Percentiles rank a stretch among this genome's conserved stretches.
phyloP scores from a whole-genome alignment of 2,113 vertebrate species.

The Rhinolophus sinicus region DNA sequence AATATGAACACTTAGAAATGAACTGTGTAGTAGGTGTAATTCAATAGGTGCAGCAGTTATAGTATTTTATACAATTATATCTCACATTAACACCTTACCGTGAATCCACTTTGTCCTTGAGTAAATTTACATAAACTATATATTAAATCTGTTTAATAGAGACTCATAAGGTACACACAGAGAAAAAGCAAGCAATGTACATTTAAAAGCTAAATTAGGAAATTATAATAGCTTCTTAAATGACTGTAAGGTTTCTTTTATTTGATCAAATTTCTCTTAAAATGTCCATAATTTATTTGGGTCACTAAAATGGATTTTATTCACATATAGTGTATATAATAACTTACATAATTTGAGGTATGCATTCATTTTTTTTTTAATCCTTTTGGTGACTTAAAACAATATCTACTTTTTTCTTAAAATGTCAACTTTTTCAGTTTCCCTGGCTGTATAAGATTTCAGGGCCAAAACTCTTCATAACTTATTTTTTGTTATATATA shows the following conservation, averaged over 20 bases:
- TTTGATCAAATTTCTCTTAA: slow-evolving; percentile 4
- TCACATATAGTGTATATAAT: neutral
- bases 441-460: neutral
- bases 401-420: neutral
- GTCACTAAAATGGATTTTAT: slow-evolving; percentile 38
- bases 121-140: slow-evolving; percentile 29
- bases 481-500: neutral
- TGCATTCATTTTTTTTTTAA: neutral
- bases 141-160: neutral
- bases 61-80: neutral
- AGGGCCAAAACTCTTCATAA: slow-evolving; percentile 31
- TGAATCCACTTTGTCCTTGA: neutral
- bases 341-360: neutral
- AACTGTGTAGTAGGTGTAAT: neutral
- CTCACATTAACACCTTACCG: neutral
- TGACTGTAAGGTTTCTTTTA: neutral
- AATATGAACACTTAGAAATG: slow-evolving; percentile 42
- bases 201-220: neutral
- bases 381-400: neutral
- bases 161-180: neutral
- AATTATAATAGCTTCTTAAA: slow-evolving; percentile 45
- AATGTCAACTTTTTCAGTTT: slow-evolving; percentile 4
- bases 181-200: neutral
- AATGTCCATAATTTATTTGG: slow-evolving; percentile 54
- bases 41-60: neutral